Conservation (phyloP, 2,888 invertebrate genomes). For the Xylocampa areola region DNA sequence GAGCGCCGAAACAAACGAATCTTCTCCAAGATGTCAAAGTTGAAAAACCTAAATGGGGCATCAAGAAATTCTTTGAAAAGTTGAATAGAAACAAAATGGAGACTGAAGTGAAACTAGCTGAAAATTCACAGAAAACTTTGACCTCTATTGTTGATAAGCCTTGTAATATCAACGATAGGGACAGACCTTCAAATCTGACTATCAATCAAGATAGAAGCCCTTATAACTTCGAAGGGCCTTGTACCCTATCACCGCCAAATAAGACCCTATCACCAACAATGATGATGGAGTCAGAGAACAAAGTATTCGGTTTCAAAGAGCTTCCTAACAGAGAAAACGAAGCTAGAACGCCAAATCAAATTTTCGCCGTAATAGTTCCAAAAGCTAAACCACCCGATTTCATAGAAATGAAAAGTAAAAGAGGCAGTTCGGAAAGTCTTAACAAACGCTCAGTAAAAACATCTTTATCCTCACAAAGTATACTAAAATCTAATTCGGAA, state of each 20-base stretch:
- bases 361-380: slow-evolving; percentile 87
- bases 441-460: slow-evolving; percentile 75
- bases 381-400: slow-evolving; percentile 75
- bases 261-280: slow-evolving; percentile 84
- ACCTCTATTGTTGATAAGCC: slow-evolving; percentile 81
- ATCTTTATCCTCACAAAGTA: slow-evolving; percentile 80
- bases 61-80: slow-evolving; percentile 82
- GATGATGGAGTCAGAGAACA: slow-evolving; percentile 80
- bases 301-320: slow-evolving; percentile 84
- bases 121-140: slow-evolving; percentile 66
- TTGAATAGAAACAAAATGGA: slow-evolving; percentile 79
- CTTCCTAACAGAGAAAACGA: slow-evolving; percentile 74
- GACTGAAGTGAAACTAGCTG: slow-evolving; percentile 89
- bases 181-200: slow-evolving; percentile 76
- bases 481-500: slow-evolving; percentile 80
- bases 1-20: slow-evolving; percentile 84
- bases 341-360: slow-evolving; percentile 71
- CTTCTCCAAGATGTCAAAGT: slow-evolving; percentile 77
- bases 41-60: slow-evolving; percentile 82
- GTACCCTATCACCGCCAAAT: slow-evolving; percentile 83
- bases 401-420: slow-evolving; percentile 69
- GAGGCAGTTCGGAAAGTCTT: slow-evolving; percentile 78
- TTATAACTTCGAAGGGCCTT: slow-evolving; percentile 80
- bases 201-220: slow-evolving; percentile 70
- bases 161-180: slow-evolving; percentile 67